Base-by-base conservation (phyloP, 2,888 invertebrate species). In the Helobdella robusta region DNA sequence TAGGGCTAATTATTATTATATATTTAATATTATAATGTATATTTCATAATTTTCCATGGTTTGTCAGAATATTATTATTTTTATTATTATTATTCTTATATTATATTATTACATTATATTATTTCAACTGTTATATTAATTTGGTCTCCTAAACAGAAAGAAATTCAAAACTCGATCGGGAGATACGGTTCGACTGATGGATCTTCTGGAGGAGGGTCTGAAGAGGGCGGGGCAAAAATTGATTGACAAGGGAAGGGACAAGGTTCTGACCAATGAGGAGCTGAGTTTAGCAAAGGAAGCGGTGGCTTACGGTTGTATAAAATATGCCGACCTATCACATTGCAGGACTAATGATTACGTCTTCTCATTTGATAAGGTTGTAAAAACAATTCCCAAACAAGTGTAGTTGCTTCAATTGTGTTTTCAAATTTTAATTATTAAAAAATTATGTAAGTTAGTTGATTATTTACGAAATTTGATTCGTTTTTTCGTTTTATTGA, bases 241-340 rank as follows among this genome's bases (percentile, higher is more conserved):
- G 3, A 82, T 84, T 66, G 92, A 93, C 74, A 94, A 93, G 75
- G 89, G 85, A 63, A 83, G 94, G 52, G 87, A 94, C 72, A 86
- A 89, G 78, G 87, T 88, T 62, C 81, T 97, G 59, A 86, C 86
- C 0, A 80, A 84, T 0, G 87, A 88, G 70, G 94, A 97, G 79
- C 79, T 97, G 36, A 84, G 84, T 73, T 80, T 82, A 59, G 93
- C 93, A 0, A 89, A 91, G 79, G 87, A 91, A 81, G 87, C 94
- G 0, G 86, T 98, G 0, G 97, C 97, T 0, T 97, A 93, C 79
- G 94, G 97, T 3, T 99, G 98, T 77, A 93, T 99, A 66, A 98
- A 95, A 79, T 98, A 99, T 79, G 89, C 97, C 3, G 98, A 98
- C 83, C 83, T 98, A 59, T 89, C 88, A 18, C 93, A 95, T 75